Base-by-base conservation (phyloP, 2,113 vertebrate species). In the Cavia aperea region DNA sequence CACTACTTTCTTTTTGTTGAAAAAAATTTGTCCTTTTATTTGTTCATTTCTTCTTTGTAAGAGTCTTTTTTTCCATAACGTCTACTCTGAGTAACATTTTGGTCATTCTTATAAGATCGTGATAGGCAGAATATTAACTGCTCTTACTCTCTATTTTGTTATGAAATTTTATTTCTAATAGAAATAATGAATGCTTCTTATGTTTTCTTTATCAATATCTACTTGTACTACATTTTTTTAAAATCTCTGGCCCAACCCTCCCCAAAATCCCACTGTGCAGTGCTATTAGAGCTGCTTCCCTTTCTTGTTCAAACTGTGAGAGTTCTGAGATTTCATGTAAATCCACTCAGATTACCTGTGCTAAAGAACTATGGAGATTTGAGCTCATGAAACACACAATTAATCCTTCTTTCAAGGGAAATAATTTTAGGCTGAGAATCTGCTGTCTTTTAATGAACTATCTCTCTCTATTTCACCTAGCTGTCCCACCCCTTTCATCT, bases 181-280 rank as follows among this genome's bases (percentile, higher is more conserved):
- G 68, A 72, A 72, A 21, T 72, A 39, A 39, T 39, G 68, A 72
- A n/a, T 39, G 39, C 1, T 43, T 24, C 7, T 73, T 73, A 43
- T 26, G 43, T 43, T 73, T 73, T 14, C 21, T 73, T 73, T 73
- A 73, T 73, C 21, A 73, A 26, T 73, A 73, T 73, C 72, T 73
- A 43, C 39, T 43, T 46, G 23, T 26, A 43, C 56, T 56, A 56
- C 56, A 56, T 56, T 56, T 26, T 43, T 26, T 39, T 4, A 29
- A n/a, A 73, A n/a, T 33, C 23, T 63, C 43, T 23, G 46, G 49
- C 72, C 56, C 29, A 24, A n/a, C 15, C 10, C 1, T 19, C 56
- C 29, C 12, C 39, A 18, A 6, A 60, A 8, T 31, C 39, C 31
- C 13, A 13, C 3, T 51, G 23, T 1, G 0, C 0, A 3, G 54